These are phyloP conservation scores for Glomeris marginata DNA, from an alignment of 2,888 invertebrate species.

Conservation along the genomic window DNA sequence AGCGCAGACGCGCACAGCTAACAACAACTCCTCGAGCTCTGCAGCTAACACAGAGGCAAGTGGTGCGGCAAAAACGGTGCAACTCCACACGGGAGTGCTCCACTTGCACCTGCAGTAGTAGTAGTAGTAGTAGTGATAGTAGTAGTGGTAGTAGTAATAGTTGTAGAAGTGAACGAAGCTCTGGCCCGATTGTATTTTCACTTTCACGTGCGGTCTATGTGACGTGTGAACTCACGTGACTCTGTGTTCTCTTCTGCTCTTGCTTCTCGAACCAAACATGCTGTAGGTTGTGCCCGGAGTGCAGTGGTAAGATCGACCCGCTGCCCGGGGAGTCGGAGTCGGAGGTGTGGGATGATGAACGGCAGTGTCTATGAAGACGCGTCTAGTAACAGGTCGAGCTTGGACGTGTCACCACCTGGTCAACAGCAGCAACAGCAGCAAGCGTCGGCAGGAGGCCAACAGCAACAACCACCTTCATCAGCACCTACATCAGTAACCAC, in stretches of 20 bases:
- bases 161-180: no score
- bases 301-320: constrained; percentile 16
- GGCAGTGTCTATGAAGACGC: constrained; percentile 20
- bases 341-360: constrained; percentile 20
- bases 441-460: background rate
- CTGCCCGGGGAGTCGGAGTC: constrained; percentile 7
- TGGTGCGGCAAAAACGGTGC: no score
- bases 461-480: constrained; percentile 6
- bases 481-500: constrained; percentile 14
- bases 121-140: no score
- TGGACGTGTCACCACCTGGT: constrained; percentile 16
- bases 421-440: constrained; percentile 5
- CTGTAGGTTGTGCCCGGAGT: constrained; percentile 17
- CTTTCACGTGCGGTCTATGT: background rate
- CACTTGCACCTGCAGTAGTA: no score
- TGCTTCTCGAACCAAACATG: constrained; percentile 11
- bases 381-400: constrained; percentile 18
- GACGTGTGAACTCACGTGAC: background rate
- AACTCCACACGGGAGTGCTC: no score
- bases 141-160: no score
- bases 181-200: no score
- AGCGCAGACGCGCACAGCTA: no score
- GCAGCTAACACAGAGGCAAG: no score
- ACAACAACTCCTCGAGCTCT: no score
- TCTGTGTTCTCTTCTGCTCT: background rate